phyloP scores from a whole-genome alignment of 2,888 invertebrate genomes.

The Elegia similella region DNA sequence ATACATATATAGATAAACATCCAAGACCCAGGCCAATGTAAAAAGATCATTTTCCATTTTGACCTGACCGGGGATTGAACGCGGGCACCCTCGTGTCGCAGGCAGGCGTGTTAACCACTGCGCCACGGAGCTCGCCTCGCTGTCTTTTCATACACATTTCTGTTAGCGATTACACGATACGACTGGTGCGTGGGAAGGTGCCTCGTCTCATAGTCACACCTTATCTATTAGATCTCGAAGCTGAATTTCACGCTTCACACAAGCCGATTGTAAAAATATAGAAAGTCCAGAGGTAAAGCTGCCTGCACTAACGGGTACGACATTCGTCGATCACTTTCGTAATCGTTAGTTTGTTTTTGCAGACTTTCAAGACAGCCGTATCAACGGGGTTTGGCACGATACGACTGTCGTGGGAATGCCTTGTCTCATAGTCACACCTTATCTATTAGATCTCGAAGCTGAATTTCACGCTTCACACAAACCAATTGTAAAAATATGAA shows the following conservation, averaged over 20 bases:
- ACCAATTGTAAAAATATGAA: not conserved
- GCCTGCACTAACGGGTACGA: not conserved
- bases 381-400: too few species aligned
- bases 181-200: not conserved
- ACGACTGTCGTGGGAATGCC: not conserved
- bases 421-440: not conserved
- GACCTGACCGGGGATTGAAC: too few species aligned
- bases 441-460: slow-evolving; percentile 5
- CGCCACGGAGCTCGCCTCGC: too few species aligned
- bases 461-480: slow-evolving; percentile 8
- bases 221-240: slow-evolving; percentile 6
- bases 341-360: not conserved
- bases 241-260: slow-evolving; percentile 4
- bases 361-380: too few species aligned
- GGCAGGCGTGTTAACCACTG: too few species aligned
- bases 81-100: too few species aligned
- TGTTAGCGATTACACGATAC: too few species aligned
- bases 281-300: not conserved
- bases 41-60: too few species aligned
- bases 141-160: too few species aligned
- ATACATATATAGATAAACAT: too few species aligned
- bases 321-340: not conserved
- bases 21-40: too few species aligned
- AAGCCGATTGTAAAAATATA: not conserved
- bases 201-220: not conserved